Evolutionary conservation across 1,140 invertebrate genomes (phyloP).

Genomic region (Acyrthosiphon pisum): DNA sequence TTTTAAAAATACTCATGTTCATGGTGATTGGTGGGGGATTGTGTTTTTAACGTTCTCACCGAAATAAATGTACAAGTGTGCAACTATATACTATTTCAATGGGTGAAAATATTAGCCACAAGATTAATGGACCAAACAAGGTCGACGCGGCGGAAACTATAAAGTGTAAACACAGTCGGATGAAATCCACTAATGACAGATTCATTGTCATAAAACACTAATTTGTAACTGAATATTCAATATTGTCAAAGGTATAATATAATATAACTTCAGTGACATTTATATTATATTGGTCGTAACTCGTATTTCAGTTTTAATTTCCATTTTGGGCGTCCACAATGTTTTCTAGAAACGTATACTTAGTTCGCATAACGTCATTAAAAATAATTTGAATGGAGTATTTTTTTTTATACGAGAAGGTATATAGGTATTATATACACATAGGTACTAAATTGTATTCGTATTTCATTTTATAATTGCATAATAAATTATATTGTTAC

Average conservation of each 20-base stretch:
- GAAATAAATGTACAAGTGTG: not conserved
- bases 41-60: not conserved
- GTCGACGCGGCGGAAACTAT: not conserved
- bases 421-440: too few species aligned
- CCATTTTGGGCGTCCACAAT: not conserved
- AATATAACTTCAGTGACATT: not conserved
- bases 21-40: not conserved
- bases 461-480: not conserved
- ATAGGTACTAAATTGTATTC: not conserved
- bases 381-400: too few species aligned
- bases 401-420: too few species aligned
- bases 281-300: not conserved
- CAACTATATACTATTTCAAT: not conserved
- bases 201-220: not conserved
- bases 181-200: not conserved
- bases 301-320: not conserved
- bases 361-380: too few species aligned
- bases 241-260: not conserved
- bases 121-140: conserved; percentile 25
- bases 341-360: too few species aligned
- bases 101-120: not conserved
- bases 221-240: not conserved
- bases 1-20: not conserved
- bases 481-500: not conserved
- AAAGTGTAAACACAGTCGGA: not conserved